Base-by-base conservation (phyloP, 2,888 invertebrate genomes). In the Standfussiana lucernea region DNA sequence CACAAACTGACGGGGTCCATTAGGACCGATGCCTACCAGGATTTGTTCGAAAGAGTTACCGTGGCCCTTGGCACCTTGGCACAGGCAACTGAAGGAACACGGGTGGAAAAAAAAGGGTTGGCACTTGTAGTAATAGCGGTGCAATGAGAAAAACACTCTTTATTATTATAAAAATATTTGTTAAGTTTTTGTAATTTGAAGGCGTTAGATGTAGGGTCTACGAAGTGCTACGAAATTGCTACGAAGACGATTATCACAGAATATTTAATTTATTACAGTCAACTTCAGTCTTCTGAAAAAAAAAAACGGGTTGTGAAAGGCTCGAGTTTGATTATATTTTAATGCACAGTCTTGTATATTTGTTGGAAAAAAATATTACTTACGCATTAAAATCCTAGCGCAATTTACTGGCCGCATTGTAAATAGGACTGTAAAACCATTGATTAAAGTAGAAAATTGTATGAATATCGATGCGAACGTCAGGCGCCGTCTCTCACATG, bases 81-180 rank as follows among this genome's bases (percentile, higher is more conserved):
- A n/a, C n/a, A n/a, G n/a, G n/a, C n/a, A n/a, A n/a, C n/a, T n/a
- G n/a, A n/a, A n/a, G n/a, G n/a, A n/a, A n/a, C n/a, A n/a, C n/a
- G n/a, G n/a, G n/a, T n/a, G n/a, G n/a, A n/a, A n/a, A n/a, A n/a
- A n/a, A n/a, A n/a, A 96, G 95, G 96, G 96, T 85, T 95, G 95
- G 50, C 94, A 83, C 80, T 47, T 7, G 13, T 47, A 21, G 32
- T 70, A 69, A 77, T 77, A 74, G n/a, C 35, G 5, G 40, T 53
- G 64, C 61, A 72, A 18, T 35, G 7, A 21, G 11, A 40, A 61
- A 37, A 45, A 62, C 24, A 37, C 11, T 61, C 10, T 6, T 61
- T 37, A 62, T 24, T 24, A n/a, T 28, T n/a, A 53, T n/a, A 53
- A 24, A 50, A n/a, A n/a, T 7, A 2, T 28, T 56, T 56, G n/a